Evolutionary conservation across 2,113 vertebrate species (phyloP).

Genomic region (Microcebus ravelobensis): DNA sequence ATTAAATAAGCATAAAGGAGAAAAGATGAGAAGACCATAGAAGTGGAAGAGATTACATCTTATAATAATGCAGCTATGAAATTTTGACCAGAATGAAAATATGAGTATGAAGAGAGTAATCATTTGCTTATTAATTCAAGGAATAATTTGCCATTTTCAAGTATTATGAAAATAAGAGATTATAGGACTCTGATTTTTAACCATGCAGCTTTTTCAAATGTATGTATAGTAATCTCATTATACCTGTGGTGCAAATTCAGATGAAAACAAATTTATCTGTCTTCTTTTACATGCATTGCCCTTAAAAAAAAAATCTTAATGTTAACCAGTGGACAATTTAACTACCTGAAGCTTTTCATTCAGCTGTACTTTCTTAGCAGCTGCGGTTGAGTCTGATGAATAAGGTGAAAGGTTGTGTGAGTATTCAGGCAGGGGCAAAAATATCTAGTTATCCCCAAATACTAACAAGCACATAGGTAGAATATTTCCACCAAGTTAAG

Average conservation of each 20-base stretch:
- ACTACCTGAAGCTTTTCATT: neutral
- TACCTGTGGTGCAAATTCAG: conserved; percentile 42
- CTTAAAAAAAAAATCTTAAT: neutral
- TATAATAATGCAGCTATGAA: conserved; percentile 29
- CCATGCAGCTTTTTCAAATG: conserved; percentile 36
- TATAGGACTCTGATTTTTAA: conserved; percentile 61
- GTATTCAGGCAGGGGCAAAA: neutral
- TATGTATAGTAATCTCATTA: conserved; percentile 63
- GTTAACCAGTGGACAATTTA: neutral
- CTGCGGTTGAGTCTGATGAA: neutral
- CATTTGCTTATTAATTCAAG: conserved; percentile 68
- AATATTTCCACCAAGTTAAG: neutral
- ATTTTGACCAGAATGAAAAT: conserved; percentile 56
- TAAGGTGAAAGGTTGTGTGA: neutral
- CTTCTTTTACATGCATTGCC: neutral
- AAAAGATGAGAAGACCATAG: neutral
- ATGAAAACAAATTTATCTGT: conserved; percentile 33
- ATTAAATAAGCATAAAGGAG: conserved; percentile 12
- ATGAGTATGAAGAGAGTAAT: conserved; percentile 36
- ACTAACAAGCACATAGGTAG: neutral
- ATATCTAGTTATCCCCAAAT: neutral
- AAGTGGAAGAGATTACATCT: conserved; percentile 25
- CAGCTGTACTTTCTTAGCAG: neutral
- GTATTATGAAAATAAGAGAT: conserved; percentile 51
- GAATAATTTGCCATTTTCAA: conserved; percentile 52